Evolutionary conservation across 2,113 vertebrate genomes (phyloP).

Genomic region (Syrmaticus mikado): DNA sequence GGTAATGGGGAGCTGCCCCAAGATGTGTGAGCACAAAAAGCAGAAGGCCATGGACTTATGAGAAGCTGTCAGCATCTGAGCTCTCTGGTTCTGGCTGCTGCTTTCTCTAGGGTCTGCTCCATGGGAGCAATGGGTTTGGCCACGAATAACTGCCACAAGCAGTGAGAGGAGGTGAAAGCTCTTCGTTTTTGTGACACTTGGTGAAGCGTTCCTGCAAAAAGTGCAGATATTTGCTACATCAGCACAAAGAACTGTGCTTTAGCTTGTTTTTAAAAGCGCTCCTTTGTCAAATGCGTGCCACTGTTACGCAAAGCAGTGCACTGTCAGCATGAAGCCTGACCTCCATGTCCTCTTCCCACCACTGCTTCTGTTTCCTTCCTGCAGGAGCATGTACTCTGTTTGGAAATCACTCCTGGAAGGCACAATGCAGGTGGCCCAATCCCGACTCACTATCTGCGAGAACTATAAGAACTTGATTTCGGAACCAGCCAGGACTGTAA

Average conservation of each 20-base stretch:
- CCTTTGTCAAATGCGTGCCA: neutral
- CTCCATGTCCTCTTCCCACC: neutral
- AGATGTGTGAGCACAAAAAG: no score
- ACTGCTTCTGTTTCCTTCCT: constrained; percentile 34
- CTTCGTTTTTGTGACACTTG: neutral
- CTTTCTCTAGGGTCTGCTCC: neutral
- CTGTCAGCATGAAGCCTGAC: neutral
- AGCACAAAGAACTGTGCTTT: neutral
- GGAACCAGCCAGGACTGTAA: constrained; percentile 93
- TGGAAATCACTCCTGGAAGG: constrained; percentile 96
- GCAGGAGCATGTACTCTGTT: constrained; percentile 94
- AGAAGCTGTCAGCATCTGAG: neutral
- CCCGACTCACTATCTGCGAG: constrained; percentile 94
- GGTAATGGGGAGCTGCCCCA: no score
- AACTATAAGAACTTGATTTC: constrained; percentile 96
- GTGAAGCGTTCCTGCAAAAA: neutral
- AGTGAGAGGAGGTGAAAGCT: rapidly evolving
- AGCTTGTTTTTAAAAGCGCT: neutral
- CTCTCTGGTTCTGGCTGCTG: neutral
- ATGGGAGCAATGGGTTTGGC: neutral
- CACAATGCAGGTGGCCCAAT: constrained; percentile 94
- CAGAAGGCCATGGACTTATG: no score
- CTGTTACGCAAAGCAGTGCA: rapidly evolving
- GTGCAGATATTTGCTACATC: neutral
- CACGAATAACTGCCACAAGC: rapidly evolving